Conservation (phyloP, 2,888 invertebrate species). For the Stenchaetothrips biformis region DNA sequence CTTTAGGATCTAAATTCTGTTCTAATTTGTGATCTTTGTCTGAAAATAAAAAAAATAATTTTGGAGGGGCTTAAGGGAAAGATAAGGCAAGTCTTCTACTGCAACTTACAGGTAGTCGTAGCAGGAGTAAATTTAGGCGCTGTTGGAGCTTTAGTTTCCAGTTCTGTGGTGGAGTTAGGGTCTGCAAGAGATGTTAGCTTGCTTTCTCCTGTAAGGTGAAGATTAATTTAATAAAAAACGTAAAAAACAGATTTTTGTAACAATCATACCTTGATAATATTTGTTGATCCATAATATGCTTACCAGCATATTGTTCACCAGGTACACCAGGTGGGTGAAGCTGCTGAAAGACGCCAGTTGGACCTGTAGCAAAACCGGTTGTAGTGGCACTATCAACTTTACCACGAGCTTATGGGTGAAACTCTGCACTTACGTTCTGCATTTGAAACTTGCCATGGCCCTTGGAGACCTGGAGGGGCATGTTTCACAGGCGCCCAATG, state of each 20-base stretch:
- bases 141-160: not conserved
- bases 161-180: too few species aligned
- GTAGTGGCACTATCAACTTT: not conserved
- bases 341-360: not conserved
- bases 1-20: not conserved
- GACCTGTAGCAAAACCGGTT: not conserved
- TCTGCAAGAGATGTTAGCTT: too few species aligned
- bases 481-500: not conserved
- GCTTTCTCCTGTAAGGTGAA: too few species aligned
- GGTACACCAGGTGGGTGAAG: slow-evolving; percentile 5
- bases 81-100: not conserved
- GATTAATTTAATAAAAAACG: too few species aligned
- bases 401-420: not conserved
- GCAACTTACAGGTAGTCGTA: not conserved
- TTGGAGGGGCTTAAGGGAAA: too few species aligned
- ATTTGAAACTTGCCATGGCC: not conserved
- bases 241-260: too few species aligned
- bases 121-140: not conserved
- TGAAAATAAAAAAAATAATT: not conserved
- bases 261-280: too few species aligned
- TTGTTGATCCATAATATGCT: not conserved
- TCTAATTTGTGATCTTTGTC: slow-evolving; percentile 10
- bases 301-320: not conserved
- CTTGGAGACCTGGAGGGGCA: not conserved
- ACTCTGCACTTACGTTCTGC: not conserved